phyloP scores from a whole-genome alignment of 1,140 invertebrate genomes.

The Halyomorpha halys region DNA sequence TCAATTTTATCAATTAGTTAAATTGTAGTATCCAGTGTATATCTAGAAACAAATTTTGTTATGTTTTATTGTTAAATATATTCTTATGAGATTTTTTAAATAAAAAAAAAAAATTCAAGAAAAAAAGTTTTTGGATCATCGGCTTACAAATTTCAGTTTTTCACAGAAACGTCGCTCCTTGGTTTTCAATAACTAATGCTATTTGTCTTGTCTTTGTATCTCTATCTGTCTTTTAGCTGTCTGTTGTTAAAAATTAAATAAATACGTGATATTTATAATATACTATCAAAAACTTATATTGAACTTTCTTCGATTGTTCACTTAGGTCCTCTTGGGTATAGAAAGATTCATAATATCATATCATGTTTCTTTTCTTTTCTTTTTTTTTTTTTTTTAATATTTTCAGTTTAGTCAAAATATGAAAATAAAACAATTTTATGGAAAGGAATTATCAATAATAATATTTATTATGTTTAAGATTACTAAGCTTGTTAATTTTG shows the following conservation, averaged over 20 bases:
- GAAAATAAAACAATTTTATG: no score
- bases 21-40: no score
- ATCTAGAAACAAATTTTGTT: neutral
- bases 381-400: no score
- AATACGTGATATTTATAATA: constrained; percentile 11
- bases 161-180: neutral
- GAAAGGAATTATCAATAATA: no score
- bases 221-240: constrained; percentile 12
- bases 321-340: neutral
- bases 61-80: neutral
- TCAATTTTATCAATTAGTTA: no score
- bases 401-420: no score
- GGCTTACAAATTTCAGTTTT: neutral
- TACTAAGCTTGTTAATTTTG: no score
- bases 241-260: neutral
- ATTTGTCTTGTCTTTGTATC: constrained; percentile 1
- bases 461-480: no score
- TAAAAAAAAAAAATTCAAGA: neutral
- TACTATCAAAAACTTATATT: neutral
- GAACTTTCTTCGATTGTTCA: neutral
- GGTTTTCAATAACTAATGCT: neutral
- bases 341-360: neutral
- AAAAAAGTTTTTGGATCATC: neutral
- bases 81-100: neutral
- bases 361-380: no score